Percentiles rank a stretch among this genome's conserved stretches.
phyloP scores from a whole-genome alignment of 2,113 vertebrate genomes.

The Tylochromis polylepis region DNA sequence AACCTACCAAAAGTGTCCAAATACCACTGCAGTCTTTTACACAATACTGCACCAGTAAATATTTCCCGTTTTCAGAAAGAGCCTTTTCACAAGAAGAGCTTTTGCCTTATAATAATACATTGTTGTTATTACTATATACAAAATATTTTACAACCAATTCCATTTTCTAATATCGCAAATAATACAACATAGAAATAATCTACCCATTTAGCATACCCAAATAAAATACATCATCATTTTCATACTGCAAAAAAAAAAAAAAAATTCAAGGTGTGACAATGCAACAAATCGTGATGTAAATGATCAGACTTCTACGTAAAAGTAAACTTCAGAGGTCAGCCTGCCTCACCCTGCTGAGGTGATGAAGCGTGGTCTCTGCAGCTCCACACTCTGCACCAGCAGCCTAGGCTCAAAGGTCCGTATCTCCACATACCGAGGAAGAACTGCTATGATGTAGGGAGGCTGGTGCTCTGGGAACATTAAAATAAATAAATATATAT shows the following conservation, averaged over 20 bases:
- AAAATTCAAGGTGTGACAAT: background rate
- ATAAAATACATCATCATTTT: background rate
- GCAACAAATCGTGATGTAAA: background rate
- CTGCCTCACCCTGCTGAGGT: slow-evolving; percentile 85
- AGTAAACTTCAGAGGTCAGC: background rate
- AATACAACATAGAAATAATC: no score
- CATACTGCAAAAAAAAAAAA: background rate
- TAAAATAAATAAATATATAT: background rate
- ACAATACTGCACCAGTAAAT: background rate
- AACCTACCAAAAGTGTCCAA: background rate
- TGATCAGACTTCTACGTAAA: background rate
- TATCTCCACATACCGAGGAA: slow-evolving; percentile 95
- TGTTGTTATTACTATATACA: background rate
- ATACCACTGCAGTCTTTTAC: background rate
- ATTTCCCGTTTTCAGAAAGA: background rate
- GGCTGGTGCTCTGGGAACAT: slow-evolving; percentile 85
- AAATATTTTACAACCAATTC: background rate
- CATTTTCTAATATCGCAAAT: background rate
- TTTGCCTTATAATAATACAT: background rate
- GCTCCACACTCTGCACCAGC: slow-evolving; percentile 94
- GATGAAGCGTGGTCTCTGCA: slow-evolving; percentile 96
- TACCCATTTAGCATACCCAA: background rate
- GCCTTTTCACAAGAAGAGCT: background rate
- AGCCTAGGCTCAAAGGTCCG: slow-evolving; percentile 91
- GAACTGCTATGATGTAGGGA: slow-evolving; percentile 95